Evolutionary conservation across 2,888 invertebrate species (phyloP).

Genomic region (Atethmia centrago): DNA sequence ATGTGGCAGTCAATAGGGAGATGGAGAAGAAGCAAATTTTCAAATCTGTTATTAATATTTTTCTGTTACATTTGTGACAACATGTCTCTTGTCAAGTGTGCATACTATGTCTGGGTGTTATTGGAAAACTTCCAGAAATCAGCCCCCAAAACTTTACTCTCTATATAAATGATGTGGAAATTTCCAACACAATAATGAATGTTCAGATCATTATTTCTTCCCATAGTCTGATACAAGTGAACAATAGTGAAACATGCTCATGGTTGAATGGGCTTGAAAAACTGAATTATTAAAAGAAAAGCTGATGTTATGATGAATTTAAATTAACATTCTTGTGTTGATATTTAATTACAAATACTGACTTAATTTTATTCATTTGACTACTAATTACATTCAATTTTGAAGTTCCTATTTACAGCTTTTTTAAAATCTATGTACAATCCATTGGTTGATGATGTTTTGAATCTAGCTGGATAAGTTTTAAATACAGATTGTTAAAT

Average conservation of each 20-base stretch:
- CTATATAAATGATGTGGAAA: too few relatives aligned
- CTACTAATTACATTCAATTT: neutral
- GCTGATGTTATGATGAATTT: neutral
- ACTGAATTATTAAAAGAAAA: neutral
- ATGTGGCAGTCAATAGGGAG: too few relatives aligned
- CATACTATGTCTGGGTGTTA: too few relatives aligned
- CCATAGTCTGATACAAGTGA: too few relatives aligned
- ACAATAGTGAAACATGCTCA: neutral
- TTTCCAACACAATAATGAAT: neutral
- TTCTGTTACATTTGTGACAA: neutral
- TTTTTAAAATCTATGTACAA: conserved; percentile 1
- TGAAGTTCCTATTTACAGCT: neutral
- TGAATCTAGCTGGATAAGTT: too few relatives aligned
- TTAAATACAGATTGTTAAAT: too few relatives aligned
- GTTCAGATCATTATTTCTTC: neutral
- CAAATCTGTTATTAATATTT: conserved; percentile 1
- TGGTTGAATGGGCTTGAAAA: neutral
- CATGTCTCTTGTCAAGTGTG: neutral
- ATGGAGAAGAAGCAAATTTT: neutral
- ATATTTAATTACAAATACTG: neutral
- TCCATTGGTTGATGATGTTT: neutral
- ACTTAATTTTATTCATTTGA: neutral
- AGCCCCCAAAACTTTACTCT: too few relatives aligned
- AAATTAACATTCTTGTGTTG: neutral
- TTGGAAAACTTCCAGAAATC: conserved; percentile 9